Evolutionary conservation across 92 coral and sea anemone genomes (phyloP).

Genomic region (Montipora capitata): DNA sequence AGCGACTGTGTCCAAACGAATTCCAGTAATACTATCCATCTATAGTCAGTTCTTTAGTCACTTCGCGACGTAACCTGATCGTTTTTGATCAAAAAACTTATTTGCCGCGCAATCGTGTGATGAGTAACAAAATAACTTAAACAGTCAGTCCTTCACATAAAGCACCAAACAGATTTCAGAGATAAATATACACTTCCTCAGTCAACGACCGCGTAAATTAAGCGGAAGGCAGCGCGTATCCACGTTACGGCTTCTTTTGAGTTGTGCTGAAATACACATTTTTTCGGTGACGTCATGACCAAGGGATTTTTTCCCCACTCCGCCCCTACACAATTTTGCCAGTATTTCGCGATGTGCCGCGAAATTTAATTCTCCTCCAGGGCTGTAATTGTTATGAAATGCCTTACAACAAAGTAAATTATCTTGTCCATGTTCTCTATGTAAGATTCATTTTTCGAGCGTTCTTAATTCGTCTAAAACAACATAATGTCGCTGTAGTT

Average conservation of each 20-base stretch:
- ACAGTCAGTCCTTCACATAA: neutral
- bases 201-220: neutral
- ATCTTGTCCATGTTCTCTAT: no score
- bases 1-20: slow-evolving; percentile 4
- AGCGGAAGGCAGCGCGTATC: neutral
- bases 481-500: no score
- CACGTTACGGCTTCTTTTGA: slow-evolving; percentile 7
- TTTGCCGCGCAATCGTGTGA: neutral
- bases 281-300: slow-evolving; percentile 29
- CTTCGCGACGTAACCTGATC: slow-evolving; percentile 4
- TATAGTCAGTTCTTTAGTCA: neutral
- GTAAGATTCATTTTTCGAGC: no score
- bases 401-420: no score
- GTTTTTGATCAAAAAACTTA: neutral
- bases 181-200: neutral
- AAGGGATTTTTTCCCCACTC: neutral
- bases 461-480: no score
- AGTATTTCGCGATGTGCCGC: no score
- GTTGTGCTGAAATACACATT: neutral
- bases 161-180: neutral
- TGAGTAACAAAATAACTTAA: neutral
- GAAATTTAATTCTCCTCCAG: no score
- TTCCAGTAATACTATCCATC: slow-evolving; percentile 17
- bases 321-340: no score
- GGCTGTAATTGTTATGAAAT: no score